Conservation (phyloP, 2,113 vertebrate species). For the Mastomys natalensis region DNA sequence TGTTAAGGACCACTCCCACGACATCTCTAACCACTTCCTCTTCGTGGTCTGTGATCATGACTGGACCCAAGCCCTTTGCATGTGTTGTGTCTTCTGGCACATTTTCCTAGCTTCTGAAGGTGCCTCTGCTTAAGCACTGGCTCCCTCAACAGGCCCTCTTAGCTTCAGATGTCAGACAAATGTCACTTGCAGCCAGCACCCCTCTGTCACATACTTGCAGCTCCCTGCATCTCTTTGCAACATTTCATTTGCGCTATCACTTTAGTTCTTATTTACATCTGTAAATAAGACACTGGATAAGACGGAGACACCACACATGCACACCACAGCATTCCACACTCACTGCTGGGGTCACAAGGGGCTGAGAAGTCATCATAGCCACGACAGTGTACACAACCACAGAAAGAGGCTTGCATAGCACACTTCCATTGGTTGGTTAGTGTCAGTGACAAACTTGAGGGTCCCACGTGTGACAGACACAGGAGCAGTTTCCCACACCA, state of each 20-base stretch:
- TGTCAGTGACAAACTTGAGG: neutral
- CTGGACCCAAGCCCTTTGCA: neutral
- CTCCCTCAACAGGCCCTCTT: neutral
- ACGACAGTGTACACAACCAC: neutral
- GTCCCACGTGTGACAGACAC: neutral
- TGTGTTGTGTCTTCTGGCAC: neutral
- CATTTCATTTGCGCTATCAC: neutral
- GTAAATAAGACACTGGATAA: neutral
- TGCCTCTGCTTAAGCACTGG: neutral
- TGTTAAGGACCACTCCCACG: too few relatives aligned
- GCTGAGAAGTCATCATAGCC: neutral
- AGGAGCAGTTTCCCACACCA: neutral
- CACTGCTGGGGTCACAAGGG: rapidly evolving
- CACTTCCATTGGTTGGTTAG: neutral
- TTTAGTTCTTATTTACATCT: neutral
- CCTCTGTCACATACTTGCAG: neutral
- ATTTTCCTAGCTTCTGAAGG: neutral
- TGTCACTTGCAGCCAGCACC: too few relatives aligned
- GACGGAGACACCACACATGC: neutral
- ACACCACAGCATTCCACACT: rapidly evolving
- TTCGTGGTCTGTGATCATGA: neutral
- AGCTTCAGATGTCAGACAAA: neutral
- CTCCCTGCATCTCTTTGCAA: neutral
- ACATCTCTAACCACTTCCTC: neutral
- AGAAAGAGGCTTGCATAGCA: neutral